Conservation (phyloP, 2,797 vertebrate genomes). For the Labroides dimidiatus region DNA sequence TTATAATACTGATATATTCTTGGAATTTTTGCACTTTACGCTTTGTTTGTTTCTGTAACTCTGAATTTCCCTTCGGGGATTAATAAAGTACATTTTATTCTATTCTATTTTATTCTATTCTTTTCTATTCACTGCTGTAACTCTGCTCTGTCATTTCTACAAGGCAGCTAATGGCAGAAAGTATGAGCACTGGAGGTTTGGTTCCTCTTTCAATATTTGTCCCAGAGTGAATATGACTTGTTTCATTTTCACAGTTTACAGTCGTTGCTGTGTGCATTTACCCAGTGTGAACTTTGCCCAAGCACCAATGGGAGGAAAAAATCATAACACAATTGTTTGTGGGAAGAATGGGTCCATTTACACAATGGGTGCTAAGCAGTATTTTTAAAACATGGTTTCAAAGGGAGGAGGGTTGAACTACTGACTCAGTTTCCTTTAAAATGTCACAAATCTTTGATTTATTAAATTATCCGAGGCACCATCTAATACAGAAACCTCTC, state of each 20-base stretch:
- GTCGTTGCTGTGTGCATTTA: slow-evolving; percentile 1
- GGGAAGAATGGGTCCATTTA: slow-evolving; percentile 68
- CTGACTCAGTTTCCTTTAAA: slow-evolving; percentile 63
- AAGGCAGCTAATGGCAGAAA: too few species aligned
- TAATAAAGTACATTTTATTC: too few species aligned
- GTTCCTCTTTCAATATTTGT: too few species aligned
- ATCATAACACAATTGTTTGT: slow-evolving; percentile 74
- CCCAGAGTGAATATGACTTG: not conserved
- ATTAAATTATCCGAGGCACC: slow-evolving; percentile 44
- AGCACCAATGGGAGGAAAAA: slow-evolving; percentile 29
- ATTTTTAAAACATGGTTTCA: slow-evolving; percentile 73
- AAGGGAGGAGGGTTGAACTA: slow-evolving; percentile 56
- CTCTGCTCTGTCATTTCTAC: too few species aligned
- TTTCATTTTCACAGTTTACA: not conserved
- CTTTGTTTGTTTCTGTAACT: too few species aligned
- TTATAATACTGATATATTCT: too few species aligned
- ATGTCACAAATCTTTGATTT: slow-evolving; percentile 61
- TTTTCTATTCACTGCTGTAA: too few species aligned
- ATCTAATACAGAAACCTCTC: slow-evolving; percentile 17
- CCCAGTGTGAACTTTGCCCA: slow-evolving; percentile 37
- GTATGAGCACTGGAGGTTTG: too few species aligned
- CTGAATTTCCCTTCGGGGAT: too few species aligned
- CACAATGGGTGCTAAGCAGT: slow-evolving; percentile 68
- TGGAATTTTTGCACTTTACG: too few species aligned
- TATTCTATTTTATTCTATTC: too few species aligned